Percentiles rank a stretch among this genome's conserved stretches.
Evolutionary conservation across 1,140 invertebrate genomes (phyloP).

Genomic region (Anastrepha obliqua): DNA sequence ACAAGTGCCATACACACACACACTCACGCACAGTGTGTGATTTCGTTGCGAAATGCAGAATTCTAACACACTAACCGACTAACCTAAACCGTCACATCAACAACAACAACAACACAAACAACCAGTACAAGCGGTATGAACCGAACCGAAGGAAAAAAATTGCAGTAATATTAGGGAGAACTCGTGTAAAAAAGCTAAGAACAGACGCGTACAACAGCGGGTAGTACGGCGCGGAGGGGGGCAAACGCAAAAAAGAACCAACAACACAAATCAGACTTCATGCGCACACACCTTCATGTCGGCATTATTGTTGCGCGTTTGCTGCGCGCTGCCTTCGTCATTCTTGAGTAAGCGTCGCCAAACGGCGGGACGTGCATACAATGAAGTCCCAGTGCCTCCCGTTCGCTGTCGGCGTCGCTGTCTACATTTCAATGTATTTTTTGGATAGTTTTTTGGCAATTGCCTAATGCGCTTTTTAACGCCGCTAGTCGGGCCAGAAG

Average conservation of each 20-base stretch:
- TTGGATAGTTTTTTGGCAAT: slow-evolving; percentile 66
- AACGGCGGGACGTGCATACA: neutral
- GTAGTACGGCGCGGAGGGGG: neutral
- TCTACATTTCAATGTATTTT: slow-evolving; percentile 43
- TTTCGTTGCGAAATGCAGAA: slow-evolving; percentile 42
- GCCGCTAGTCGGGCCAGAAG: slow-evolving; percentile 60
- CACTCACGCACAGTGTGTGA: neutral
- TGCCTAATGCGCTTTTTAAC: slow-evolving; percentile 60
- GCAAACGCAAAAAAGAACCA: neutral
- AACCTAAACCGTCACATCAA: neutral
- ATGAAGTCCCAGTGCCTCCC: neutral
- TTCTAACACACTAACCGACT: slow-evolving; percentile 54
- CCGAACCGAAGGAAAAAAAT: slow-evolving; percentile 54
- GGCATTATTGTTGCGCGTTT: slow-evolving; percentile 37
- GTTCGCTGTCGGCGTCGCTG: neutral
- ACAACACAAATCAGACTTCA: slow-evolving; percentile 42
- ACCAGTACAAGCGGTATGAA: slow-evolving; percentile 55
- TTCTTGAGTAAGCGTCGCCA: slow-evolving; percentile 44
- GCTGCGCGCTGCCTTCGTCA: slow-evolving; percentile 10
- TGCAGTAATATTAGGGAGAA: slow-evolving; percentile 53
- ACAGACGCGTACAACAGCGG: neutral
- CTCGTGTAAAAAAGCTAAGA: neutral
- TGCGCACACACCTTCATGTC: slow-evolving; percentile 51
- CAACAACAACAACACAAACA: slow-evolving; percentile 56
- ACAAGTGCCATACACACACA: neutral